A percentile compares a stretch with the other conserved stretches of the same genome.
Conservation (phyloP, 2,113 vertebrate species). For the Pandion haliaetus region DNA sequence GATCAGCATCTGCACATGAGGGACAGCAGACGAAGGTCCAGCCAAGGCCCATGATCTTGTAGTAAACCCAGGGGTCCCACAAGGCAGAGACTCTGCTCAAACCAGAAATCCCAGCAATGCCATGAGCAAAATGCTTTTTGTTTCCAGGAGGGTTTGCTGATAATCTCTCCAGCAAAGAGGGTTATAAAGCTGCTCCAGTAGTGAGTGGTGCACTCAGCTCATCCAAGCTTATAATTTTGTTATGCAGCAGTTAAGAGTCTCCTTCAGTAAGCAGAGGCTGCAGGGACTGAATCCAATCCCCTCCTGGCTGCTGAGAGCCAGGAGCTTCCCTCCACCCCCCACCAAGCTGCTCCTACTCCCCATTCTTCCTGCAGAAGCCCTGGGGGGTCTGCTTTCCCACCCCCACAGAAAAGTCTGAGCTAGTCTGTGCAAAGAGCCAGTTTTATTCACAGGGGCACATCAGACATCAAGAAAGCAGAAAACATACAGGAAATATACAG, state of each 20-base stretch:
- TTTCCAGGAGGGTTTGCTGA: background rate
- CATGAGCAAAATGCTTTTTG: background rate
- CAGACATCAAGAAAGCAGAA: background rate
- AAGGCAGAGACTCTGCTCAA: background rate
- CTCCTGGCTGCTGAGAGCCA: background rate
- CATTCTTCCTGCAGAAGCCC: background rate
- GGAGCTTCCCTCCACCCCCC: background rate
- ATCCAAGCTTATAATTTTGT: background rate
- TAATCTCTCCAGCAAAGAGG: background rate
- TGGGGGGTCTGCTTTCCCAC: background rate
- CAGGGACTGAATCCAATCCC: background rate
- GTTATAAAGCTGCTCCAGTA: background rate
- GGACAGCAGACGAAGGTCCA: background rate
- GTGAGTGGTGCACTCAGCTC: background rate
- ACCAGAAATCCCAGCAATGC: background rate
- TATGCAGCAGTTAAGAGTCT: background rate
- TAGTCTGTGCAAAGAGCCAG: conserved; percentile 38
- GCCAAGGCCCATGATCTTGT: background rate
- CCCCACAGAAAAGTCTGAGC: background rate
- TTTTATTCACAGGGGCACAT: conserved; percentile 55
- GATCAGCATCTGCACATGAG: background rate
- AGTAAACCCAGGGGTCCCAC: background rate
- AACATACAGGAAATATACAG: conserved; percentile 6
- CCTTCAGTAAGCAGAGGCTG: background rate
- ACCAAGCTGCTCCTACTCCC: background rate